These are phyloP conservation scores for Lomographa bimaculata DNA, from an alignment of 2,888 invertebrate species.

Conservation along the genomic window DNA sequence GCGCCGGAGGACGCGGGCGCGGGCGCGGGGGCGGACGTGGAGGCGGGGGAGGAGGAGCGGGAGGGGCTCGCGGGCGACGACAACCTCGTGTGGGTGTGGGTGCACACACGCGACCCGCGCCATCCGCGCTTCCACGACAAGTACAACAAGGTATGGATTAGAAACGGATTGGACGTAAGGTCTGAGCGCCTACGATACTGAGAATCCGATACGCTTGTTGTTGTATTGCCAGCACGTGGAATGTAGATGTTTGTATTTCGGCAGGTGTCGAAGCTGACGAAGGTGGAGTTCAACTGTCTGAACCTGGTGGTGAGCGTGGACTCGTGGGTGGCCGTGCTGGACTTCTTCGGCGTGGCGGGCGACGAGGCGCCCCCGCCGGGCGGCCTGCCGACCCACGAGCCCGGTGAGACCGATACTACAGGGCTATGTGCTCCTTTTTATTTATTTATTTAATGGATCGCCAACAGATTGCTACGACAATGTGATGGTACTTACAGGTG, in stretches of 20 bases:
- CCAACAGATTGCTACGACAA: too few relatives aligned
- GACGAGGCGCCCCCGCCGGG: slow-evolving; percentile 44
- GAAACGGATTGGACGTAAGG: too few relatives aligned
- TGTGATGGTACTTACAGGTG: too few relatives aligned
- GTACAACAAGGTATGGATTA: slow-evolving; percentile 82
- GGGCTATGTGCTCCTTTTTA: too few relatives aligned
- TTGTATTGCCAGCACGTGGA: too few relatives aligned
- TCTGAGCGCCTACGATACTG: too few relatives aligned
- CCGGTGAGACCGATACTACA: slow-evolving; percentile 20
- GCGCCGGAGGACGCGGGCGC: slow-evolving; percentile 18
- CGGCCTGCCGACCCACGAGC: slow-evolving; percentile 26
- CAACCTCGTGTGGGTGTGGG: slow-evolving; percentile 89
- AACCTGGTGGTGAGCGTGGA: slow-evolving; percentile 96
- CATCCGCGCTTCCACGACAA: slow-evolving; percentile 86
- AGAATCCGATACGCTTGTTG: too few relatives aligned
- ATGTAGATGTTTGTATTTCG: too few relatives aligned
- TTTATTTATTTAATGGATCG: too few relatives aligned
- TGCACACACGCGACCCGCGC: slow-evolving; percentile 85
- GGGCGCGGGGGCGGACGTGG: slow-evolving; percentile 14
- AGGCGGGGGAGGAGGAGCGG: slow-evolving; percentile 65
- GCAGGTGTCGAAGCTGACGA: slow-evolving; percentile 86
- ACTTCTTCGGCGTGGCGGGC: slow-evolving; percentile 91
- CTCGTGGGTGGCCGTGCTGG: slow-evolving; percentile 97
- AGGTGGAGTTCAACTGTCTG: slow-evolving; percentile 95
- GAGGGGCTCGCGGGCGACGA: slow-evolving; percentile 68